Evolutionary conservation across 2,113 vertebrate genomes (phyloP).

Genomic region (Pyxicephalus adspersus): DNA sequence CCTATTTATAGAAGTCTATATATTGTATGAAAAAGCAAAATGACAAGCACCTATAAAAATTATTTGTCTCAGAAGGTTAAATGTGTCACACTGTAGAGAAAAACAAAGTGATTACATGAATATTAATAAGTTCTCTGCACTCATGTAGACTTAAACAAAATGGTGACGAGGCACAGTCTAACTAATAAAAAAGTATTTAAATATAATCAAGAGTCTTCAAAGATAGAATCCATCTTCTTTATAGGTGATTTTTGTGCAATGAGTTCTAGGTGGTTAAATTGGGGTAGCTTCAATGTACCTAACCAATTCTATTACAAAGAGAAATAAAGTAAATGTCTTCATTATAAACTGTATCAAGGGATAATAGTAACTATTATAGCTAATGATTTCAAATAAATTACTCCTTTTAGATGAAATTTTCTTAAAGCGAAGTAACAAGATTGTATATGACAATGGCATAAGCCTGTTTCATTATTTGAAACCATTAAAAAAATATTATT

Average conservation of each 20-base stretch:
- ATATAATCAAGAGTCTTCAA: slow-evolving; percentile 54
- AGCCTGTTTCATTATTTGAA: slow-evolving; percentile 1
- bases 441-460: slow-evolving; percentile 20
- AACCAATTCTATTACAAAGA: slow-evolving; percentile 14
- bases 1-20: background rate
- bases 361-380: slow-evolving; percentile 24
- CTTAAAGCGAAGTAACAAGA: slow-evolving; percentile 16
- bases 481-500: background rate
- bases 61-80: slow-evolving; percentile 52
- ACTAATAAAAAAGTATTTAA: slow-evolving; percentile 55
- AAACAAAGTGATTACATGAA: slow-evolving; percentile 57
- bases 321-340: slow-evolving; percentile 37
- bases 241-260: slow-evolving; percentile 37
- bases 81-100: slow-evolving; percentile 49
- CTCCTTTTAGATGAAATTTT: slow-evolving; percentile 17
- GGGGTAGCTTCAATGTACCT: slow-evolving; percentile 18
- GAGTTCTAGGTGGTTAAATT: slow-evolving; percentile 17
- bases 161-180: slow-evolving; percentile 39
- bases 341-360: slow-evolving; percentile 13
- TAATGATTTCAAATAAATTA: slow-evolving; percentile 31
- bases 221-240: slow-evolving; percentile 45
- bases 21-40: slow-evolving; percentile 13
- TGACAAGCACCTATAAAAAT: slow-evolving; percentile 14
- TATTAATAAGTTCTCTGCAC: slow-evolving; percentile 44
- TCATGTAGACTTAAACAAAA: slow-evolving; percentile 44